Evolutionary conservation across 2,797 vertebrate genomes (phyloP).

Genomic region (Gouania willdenowi): DNA sequence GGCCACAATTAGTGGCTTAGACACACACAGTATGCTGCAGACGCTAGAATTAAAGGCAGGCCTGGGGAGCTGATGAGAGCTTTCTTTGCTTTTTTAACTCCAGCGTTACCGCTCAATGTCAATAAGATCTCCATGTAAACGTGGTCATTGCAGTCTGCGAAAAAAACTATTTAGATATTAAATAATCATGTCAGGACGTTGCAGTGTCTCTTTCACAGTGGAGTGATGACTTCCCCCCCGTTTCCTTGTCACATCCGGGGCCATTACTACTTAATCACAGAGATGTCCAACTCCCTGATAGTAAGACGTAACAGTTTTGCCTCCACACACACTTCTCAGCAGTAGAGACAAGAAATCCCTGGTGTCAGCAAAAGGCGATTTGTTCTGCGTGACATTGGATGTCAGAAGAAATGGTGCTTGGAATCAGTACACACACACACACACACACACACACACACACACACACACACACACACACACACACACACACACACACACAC

Average conservation of each 20-base stretch:
- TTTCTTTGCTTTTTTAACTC: conserved; percentile 17
- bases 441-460: conserved; percentile 2
- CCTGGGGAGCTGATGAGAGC: conserved; percentile 27
- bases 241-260: conserved; percentile 41
- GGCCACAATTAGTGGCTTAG: conserved; percentile 61
- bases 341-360: conserved; percentile 49
- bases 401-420: conserved; percentile 37
- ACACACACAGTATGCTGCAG: conserved; percentile 34
- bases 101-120: conserved; percentile 2
- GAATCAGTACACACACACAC: conserved; percentile 36
- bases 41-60: conserved; percentile 51
- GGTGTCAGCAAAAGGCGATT: conserved; percentile 61
- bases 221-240: conserved; percentile 40
- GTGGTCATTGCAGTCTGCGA: not conserved
- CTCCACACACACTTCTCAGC: conserved; percentile 57
- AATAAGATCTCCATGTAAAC: conserved; percentile 1
- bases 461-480: conserved; percentile 4
- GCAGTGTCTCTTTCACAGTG: conserved; percentile 33
- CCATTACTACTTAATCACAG: conserved; percentile 64
- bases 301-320: conserved; percentile 53
- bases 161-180: conserved; percentile 31
- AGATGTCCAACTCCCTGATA: conserved; percentile 45
- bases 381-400: conserved; percentile 64
- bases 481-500: conserved; percentile 14
- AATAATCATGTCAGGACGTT: conserved; percentile 19